Conservation (phyloP, 2,113 vertebrate genomes). For the Gnathochromis pfefferi region DNA sequence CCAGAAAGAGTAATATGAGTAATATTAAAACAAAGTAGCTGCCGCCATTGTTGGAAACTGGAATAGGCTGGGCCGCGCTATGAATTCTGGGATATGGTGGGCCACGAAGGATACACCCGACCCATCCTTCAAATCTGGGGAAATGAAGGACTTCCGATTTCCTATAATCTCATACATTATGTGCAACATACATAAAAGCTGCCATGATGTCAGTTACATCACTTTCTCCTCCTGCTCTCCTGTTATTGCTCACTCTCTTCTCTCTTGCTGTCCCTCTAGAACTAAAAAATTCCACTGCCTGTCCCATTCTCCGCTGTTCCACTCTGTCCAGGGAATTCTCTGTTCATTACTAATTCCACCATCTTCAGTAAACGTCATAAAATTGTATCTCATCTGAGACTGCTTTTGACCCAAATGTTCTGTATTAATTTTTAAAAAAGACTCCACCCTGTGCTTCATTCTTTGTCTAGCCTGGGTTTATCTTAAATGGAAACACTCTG, state of each 20-base stretch:
- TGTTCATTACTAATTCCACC: neutral
- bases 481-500: accelerated
- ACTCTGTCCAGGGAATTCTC: accelerated
- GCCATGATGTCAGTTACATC: accelerated
- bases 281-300: too few relatives aligned
- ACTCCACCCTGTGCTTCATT: too few relatives aligned
- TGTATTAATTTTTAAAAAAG: too few relatives aligned
- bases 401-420: accelerated
- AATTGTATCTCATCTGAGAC: neutral
- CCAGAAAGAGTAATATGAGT: too few relatives aligned
- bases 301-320: accelerated
- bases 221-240: accelerated
- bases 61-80: too few relatives aligned
- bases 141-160: too few relatives aligned
- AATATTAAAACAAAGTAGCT: too few relatives aligned
- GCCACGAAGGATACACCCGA: too few relatives aligned
- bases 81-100: too few relatives aligned
- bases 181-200: neutral
- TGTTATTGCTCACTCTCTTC: accelerated
- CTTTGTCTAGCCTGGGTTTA: accelerated
- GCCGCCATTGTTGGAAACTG: too few relatives aligned
- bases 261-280: neutral
- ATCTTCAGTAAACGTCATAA: accelerated
- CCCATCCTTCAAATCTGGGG: too few relatives aligned
- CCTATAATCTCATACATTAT: neutral